Percentiles rank a stretch among this genome's conserved stretches.
phyloP scores from a whole-genome alignment of 2,888 invertebrate species.

The Diarsia mendica region DNA sequence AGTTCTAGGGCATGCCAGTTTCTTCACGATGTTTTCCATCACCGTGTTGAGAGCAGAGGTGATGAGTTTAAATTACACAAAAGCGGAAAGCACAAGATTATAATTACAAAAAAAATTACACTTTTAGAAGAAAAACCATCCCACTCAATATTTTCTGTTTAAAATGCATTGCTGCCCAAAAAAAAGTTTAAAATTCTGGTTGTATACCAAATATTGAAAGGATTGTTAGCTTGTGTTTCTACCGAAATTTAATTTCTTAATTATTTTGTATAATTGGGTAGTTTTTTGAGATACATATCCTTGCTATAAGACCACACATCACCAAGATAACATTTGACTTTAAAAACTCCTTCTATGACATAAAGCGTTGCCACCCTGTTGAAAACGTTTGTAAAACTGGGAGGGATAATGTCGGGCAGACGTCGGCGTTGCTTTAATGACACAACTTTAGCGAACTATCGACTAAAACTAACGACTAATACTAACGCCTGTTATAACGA shows the following conservation, averaged over 20 bases:
- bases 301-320: too few species aligned
- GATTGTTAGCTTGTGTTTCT: too few species aligned
- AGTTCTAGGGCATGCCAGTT: too few species aligned
- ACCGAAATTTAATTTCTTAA: too few species aligned
- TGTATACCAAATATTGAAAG: too few species aligned
- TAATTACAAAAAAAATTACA: neutral
- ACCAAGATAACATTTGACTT: too few species aligned
- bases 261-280: too few species aligned
- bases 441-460: slow-evolving; percentile 53
- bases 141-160: neutral
- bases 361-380: neutral
- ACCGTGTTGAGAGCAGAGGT: too few species aligned
- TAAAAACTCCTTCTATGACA: neutral
- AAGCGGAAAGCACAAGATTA: neutral
- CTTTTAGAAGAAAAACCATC: neutral
- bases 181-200: neutral
- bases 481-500: slow-evolving; percentile 32
- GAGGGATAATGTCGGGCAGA: slow-evolving; percentile 51
- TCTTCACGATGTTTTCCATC: too few species aligned
- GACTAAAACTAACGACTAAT: slow-evolving; percentile 46
- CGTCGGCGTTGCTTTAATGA: slow-evolving; percentile 55
- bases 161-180: too few species aligned
- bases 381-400: slow-evolving; percentile 51
- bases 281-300: too few species aligned
- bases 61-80: too few species aligned